phyloP scores from a whole-genome alignment of 1,140 invertebrate species.

The Bombus impatiens region DNA sequence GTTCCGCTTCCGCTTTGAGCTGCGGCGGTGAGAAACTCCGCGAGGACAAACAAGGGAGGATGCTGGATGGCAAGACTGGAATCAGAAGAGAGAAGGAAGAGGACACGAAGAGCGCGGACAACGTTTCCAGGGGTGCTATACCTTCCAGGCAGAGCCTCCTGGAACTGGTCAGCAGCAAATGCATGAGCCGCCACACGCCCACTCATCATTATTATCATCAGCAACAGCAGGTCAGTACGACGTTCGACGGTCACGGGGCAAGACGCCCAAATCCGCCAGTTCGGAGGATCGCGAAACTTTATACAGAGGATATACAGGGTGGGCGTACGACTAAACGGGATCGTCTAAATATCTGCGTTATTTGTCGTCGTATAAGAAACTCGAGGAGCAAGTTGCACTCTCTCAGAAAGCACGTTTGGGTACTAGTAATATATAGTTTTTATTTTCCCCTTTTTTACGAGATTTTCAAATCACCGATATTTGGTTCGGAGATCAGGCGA shows the following conservation, averaged over 20 bases:
- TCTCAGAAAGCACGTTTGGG: no score
- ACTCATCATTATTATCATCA: conserved; percentile 80
- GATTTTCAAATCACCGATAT: no score
- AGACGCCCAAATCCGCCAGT: no score
- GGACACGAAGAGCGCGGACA: conserved; percentile 79
- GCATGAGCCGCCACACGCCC: conserved; percentile 78
- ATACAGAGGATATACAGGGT: no score
- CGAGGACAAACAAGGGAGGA: conserved; percentile 78
- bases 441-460: no score
- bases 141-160: conserved; percentile 80
- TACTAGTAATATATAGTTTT: no score
- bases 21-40: conserved; percentile 78
- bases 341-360: no score
- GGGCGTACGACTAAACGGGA: no score
- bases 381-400: no score
- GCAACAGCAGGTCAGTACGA: conserved; percentile 73
- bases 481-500: no score
- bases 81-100: conserved; percentile 73
- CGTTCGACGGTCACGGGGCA: neutral
- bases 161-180: conserved; percentile 80
- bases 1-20: conserved; percentile 73
- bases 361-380: no score
- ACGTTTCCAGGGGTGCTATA: conserved; percentile 72
- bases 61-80: conserved; percentile 70
- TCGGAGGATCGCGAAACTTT: no score